phyloP scores from a whole-genome alignment of 2,797 vertebrate species.

The Hybognathus amarus region DNA sequence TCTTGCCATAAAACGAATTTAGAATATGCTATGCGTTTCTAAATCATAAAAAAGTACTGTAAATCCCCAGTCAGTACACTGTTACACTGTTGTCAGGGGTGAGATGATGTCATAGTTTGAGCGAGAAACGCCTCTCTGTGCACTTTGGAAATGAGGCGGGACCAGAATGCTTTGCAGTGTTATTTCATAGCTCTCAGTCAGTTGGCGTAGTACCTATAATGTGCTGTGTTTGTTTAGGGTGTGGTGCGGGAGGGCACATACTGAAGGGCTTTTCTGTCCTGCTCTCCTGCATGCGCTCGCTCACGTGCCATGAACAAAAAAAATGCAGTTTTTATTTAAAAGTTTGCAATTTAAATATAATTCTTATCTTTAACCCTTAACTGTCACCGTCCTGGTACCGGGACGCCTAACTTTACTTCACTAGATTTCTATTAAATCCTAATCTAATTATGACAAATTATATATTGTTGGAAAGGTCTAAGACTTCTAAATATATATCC shows the following conservation, averaged over 20 bases:
- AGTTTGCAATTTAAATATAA: background rate
- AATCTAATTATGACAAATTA: too few relatives aligned
- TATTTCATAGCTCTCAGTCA: constrained; percentile 64
- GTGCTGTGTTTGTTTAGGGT: constrained; percentile 68
- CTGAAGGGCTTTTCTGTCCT: constrained; percentile 35
- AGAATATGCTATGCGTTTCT: background rate
- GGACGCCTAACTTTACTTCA: too few relatives aligned
- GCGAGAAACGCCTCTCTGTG: constrained; percentile 60
- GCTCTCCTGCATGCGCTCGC: background rate
- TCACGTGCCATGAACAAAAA: background rate
- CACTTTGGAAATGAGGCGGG: constrained; percentile 66
- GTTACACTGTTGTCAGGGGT: background rate
- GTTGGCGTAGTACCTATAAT: constrained; percentile 73
- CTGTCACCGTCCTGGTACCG: too few relatives aligned
- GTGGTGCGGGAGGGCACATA: constrained; percentile 23
- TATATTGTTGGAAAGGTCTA: too few relatives aligned
- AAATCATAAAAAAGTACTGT: background rate
- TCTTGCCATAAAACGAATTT: background rate
- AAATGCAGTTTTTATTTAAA: background rate
- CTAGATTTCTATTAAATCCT: too few relatives aligned
- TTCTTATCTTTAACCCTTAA: too few relatives aligned
- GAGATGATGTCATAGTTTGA: constrained; percentile 74
- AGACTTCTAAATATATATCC: too few relatives aligned
- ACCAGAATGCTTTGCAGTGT: constrained; percentile 63
- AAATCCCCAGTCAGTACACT: background rate